These are phyloP conservation scores for Spilosoma lubricipeda DNA, from an alignment of 2,888 invertebrate genomes.

Conservation along the genomic window DNA sequence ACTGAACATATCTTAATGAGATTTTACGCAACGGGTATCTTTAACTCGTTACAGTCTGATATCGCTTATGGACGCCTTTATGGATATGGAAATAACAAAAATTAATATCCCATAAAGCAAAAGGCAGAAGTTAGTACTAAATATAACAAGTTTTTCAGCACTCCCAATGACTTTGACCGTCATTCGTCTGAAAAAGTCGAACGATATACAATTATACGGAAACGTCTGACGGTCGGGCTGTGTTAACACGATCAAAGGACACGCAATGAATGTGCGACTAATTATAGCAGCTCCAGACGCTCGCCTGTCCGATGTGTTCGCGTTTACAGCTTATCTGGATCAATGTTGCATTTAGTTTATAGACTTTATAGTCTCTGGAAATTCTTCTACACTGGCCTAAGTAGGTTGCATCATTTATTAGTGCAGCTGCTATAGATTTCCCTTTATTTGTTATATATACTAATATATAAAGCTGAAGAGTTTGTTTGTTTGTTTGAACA, in stretches of 20 bases:
- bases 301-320: constrained; percentile 12
- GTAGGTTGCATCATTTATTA: background rate
- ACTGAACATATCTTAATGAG: background rate
- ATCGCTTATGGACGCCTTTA: too few relatives aligned
- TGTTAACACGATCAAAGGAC: constrained; percentile 40
- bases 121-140: background rate
- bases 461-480: too few relatives aligned
- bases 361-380: background rate
- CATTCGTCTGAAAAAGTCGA: background rate
- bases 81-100: background rate
- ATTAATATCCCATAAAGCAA: background rate
- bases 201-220: constrained; percentile 2
- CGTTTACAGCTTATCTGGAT: constrained; percentile 7
- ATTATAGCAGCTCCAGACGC: constrained; percentile 36
- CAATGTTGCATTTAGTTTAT: constrained; percentile 10
- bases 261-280: constrained; percentile 20
- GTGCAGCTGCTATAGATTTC: too few relatives aligned
- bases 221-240: background rate
- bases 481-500: too few relatives aligned
- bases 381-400: background rate
- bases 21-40: background rate
- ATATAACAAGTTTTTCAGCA: background rate
- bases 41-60: background rate
- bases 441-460: too few relatives aligned
- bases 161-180: background rate